Base-by-base conservation (phyloP, 2,888 invertebrate genomes). In the Portevinia maculata region DNA sequence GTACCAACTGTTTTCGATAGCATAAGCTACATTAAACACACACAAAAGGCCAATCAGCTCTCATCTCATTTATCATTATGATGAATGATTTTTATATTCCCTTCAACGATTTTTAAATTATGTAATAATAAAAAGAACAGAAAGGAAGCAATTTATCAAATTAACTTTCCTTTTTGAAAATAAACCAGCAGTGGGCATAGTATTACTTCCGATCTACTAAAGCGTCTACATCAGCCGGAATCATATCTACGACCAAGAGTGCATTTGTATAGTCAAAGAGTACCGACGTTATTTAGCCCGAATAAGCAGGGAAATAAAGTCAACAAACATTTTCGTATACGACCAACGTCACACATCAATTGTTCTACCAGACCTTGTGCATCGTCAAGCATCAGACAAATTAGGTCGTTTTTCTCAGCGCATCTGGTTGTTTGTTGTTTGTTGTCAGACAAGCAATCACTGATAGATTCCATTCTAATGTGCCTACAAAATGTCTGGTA, bases 41-140 rank as follows among this genome's bases (percentile, higher is more conserved):
- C 44, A 55, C n/a, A 41, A 34, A 64, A 44, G 64, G 50, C 48
- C 50, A 52, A 37, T 57, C 13, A 11, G 34, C 24, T 24, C 32
- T 13, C 7, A 5, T 13, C 4, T 41, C 74, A 74, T 79, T 67
- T 79, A 79, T 79, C 79, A 79, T 67, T 74, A 79, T 79, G 79
- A 79, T 79, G 79, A 79, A 79, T 79, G 79, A 79, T 62, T 62
- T 62, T 34, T 48, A 37, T 34, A 48, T 48, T 48, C 48, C 34
- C 62, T 48, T 62, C 48, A 62, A 62, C 34, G 48, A 62, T 62
- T 62, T 62, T 62, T 62, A 48, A 62, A 37, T 62, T 48, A 62
- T 50, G 48, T 32, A 30, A 59, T 8, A 11, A 41, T 44, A 30
- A 13, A 28, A 1, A 41, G 19, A 44, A 30, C 9, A 53, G 15